phyloP scores from a whole-genome alignment of 2,113 vertebrate species.

The Laticauda colubrina region DNA sequence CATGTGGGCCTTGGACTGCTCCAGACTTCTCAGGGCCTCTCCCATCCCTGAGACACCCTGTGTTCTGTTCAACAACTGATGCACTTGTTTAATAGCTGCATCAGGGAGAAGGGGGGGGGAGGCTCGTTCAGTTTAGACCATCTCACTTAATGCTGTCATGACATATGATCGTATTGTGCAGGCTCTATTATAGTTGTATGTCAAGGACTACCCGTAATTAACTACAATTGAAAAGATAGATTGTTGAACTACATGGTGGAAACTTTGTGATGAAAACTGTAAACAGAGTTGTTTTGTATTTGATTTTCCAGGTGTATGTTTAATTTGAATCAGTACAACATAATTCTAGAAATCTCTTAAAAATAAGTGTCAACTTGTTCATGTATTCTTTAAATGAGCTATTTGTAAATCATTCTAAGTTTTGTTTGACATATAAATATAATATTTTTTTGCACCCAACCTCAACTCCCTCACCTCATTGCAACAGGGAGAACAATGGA shows the following conservation, averaged over 20 bases:
- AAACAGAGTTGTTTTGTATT: not conserved
- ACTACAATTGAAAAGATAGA: not conserved
- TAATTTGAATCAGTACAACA: not conserved
- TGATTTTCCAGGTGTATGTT: not conserved
- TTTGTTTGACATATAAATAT: not conserved
- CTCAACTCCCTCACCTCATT: not conserved
- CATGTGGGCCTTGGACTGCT: not conserved
- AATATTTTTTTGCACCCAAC: not conserved
- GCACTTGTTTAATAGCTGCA: not conserved
- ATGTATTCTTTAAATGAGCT: not conserved
- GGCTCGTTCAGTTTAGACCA: not conserved
- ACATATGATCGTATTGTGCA: not conserved
- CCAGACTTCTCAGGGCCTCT: not conserved
- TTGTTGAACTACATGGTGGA: not conserved
- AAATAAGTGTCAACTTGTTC: not conserved
- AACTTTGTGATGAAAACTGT: not conserved
- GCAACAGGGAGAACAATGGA: not conserved
- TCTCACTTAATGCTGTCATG: not conserved
- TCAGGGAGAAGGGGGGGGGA: not conserved
- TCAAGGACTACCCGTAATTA: not conserved
- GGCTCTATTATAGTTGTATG: not conserved
- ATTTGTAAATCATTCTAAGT: not conserved
- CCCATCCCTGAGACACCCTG: not conserved
- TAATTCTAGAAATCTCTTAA: not conserved
- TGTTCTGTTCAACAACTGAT: not conserved